Evolutionary conservation across 1,140 invertebrate genomes (phyloP), one percentile per base, ranked within the genome.

Genomic region (Meteorus sp.): DNA sequence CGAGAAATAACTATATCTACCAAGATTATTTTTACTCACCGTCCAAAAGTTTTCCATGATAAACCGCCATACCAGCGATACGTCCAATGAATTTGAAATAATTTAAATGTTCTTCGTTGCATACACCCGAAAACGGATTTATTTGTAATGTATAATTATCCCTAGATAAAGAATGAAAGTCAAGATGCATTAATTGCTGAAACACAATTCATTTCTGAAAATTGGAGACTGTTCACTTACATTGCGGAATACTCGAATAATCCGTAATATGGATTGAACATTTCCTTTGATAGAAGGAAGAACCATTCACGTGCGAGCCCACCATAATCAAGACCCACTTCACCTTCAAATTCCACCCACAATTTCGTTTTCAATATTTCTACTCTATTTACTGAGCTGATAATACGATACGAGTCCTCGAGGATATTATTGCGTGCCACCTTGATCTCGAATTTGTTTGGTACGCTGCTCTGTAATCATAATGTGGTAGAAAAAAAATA

Each of bases 91-190:
- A 99, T 84, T 98, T 96, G 81, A 99, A 99, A 82, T 99, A 99
- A 76, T 89, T 90, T 44, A 99, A 84, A 81, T 99, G 97, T 69
- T 98, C 94, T 78, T 98, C 95, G 75, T 98, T 98, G 73, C 95
- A 97, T 31, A 98, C 83, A 7, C 95, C 96, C 47, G 96, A 98
- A 76, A 93, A 90, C 47, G 97, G 95, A 81, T 99, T 99, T 50
- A 99, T 98, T 86, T 99, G 97, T 45, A 99, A 82, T 11, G 97
- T 99, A 78, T 99, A 99, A 82, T 99, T 99, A 77, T 99, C 97
- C 77, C 90, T 93, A 69, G 35, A 82, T 76, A 63, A 61, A 63
- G 54, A 61, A 61, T 52, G 57, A 60, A 22, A 31, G 17, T 23
- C 7, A 23, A 44, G 9, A 5, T 39, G 4, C n/a, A 43, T 31